Evolutionary conservation across 1,140 invertebrate genomes (phyloP).

Genomic region (Atta texana): DNA sequence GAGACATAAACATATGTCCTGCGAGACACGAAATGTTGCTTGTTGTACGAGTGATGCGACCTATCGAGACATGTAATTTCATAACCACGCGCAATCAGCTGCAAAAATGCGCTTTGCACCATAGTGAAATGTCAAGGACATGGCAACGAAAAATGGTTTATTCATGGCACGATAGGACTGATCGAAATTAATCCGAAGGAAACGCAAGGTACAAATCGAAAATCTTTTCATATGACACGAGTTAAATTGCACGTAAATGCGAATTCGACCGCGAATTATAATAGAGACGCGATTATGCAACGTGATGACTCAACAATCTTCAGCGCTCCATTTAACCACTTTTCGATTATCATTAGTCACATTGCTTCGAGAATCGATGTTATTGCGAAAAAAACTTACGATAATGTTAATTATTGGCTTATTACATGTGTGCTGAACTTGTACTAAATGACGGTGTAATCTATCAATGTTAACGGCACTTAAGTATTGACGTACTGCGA

Average conservation of each 20-base stretch:
- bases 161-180: not conserved
- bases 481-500: too few relatives aligned
- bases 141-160: not conserved
- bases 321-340: too few relatives aligned
- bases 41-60: conserved; percentile 11
- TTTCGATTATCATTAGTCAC: not conserved
- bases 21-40: conserved; percentile 32
- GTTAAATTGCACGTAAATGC: not conserved
- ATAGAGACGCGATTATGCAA: conserved; percentile 14
- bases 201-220: conserved; percentile 2
- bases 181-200: not conserved
- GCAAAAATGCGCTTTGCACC: not conserved
- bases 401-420: not conserved
- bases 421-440: not conserved
- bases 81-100: not conserved
- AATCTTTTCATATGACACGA: not conserved
- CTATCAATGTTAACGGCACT: conserved; percentile 20
- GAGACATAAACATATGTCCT: not conserved
- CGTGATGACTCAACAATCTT: not conserved
- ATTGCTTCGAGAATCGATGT: not conserved
- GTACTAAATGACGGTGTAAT: not conserved
- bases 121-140: not conserved
- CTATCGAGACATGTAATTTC: not conserved
- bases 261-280: not conserved
- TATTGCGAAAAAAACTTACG: not conserved